These are phyloP conservation scores for Psylliodes chrysocephalus DNA, from an alignment of 2,888 invertebrate genomes.

Conservation along the genomic window DNA sequence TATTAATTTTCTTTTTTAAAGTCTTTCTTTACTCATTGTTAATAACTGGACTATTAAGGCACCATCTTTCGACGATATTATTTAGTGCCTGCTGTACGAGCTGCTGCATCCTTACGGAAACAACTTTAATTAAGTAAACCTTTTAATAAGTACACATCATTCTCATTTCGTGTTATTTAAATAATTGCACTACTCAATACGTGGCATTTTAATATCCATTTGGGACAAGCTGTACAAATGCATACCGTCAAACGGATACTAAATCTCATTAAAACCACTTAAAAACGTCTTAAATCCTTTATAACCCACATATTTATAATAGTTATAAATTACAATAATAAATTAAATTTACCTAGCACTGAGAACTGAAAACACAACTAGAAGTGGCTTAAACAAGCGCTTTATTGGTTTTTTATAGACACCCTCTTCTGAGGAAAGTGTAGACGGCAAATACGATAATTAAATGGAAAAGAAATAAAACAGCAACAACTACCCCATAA, in stretches of 20 bases:
- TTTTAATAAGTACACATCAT: too few relatives aligned
- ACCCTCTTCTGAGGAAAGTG: constrained; percentile 1
- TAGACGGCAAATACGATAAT: constrained; percentile 4
- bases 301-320: background rate
- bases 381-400: background rate
- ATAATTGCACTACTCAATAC: too few relatives aligned
- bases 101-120: too few relatives aligned
- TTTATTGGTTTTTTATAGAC: constrained; percentile 13
- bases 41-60: too few relatives aligned
- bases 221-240: background rate
- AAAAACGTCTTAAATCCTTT: background rate
- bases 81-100: too few relatives aligned
- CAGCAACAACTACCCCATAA: constrained; percentile 1
- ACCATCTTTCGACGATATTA: too few relatives aligned
- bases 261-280: background rate
- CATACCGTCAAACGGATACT: background rate
- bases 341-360: background rate
- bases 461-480: constrained; percentile 6
- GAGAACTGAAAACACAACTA: background rate
- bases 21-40: too few relatives aligned
- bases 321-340: constrained; percentile 14
- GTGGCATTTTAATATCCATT: too few relatives aligned
- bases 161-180: too few relatives aligned
- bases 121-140: too few relatives aligned
- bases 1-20: too few relatives aligned